Conservation (phyloP, 2,888 invertebrate genomes). For the Spilarctia lutea region DNA sequence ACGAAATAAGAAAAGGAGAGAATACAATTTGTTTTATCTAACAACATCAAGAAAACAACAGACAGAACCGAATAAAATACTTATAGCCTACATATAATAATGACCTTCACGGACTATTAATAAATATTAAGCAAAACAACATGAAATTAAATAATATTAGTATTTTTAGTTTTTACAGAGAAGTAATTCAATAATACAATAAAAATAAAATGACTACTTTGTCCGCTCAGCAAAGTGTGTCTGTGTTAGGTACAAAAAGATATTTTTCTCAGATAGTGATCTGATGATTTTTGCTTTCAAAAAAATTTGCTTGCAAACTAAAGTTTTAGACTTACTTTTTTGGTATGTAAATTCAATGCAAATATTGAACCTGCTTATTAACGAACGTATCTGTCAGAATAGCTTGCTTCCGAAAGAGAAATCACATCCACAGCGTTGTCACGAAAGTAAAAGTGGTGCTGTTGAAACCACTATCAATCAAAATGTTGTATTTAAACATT, state of each 20-base stretch:
- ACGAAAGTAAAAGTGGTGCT: slow-evolving; percentile 75
- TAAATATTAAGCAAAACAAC: background rate
- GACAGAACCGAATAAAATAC: background rate
- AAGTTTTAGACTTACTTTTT: background rate
- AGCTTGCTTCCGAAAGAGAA: slow-evolving; percentile 65
- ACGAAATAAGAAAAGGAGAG: background rate
- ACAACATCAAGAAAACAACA: too few relatives aligned
- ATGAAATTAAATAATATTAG: background rate
- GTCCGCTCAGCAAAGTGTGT: background rate
- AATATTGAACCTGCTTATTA: slow-evolving; percentile 31
- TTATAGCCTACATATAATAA: too few relatives aligned
- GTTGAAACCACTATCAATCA: slow-evolving; percentile 54
- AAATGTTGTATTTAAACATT: slow-evolving; percentile 56
- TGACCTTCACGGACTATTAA: background rate
- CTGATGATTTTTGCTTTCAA: too few relatives aligned
- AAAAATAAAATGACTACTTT: background rate
- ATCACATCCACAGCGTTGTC: slow-evolving; percentile 68
- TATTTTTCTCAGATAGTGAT: too few relatives aligned
- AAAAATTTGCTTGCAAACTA: background rate
- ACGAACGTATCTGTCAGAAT: slow-evolving; percentile 37
- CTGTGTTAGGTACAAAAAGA: too few relatives aligned
- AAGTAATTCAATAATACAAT: background rate
- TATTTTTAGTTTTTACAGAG: background rate
- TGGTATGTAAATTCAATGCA: slow-evolving; percentile 24
- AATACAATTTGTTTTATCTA: too few relatives aligned